phyloP scores from a whole-genome alignment of 64 coral and sea anemone species.

The Porites australiensis region DNA sequence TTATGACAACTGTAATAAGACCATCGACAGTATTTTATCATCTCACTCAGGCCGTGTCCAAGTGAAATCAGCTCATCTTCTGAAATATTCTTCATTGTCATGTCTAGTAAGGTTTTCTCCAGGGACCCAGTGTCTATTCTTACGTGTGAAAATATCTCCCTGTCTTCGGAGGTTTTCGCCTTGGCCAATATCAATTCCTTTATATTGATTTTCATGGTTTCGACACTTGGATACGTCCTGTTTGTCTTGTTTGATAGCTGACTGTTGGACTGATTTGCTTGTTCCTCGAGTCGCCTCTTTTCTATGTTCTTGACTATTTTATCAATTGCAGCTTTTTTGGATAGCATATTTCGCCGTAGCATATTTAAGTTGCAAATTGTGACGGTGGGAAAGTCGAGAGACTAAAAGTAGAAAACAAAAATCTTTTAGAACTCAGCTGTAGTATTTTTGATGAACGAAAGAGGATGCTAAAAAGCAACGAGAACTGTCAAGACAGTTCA shows the following conservation, averaged over 20 bases:
- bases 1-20: constrained; percentile 68
- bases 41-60: constrained; percentile 62
- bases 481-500: too few relatives aligned
- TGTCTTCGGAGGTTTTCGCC: background rate
- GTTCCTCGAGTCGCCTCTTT: background rate
- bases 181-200: background rate
- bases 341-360: constrained; percentile 27
- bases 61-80: constrained; percentile 23
- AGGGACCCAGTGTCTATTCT: constrained; percentile 49
- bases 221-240: background rate
- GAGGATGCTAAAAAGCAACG: background rate
- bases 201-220: background rate
- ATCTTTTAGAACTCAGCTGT: background rate
- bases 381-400: constrained; percentile 67
- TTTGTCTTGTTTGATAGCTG: background rate
- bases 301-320: background rate
- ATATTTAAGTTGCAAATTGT: constrained; percentile 85
- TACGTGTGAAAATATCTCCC: constrained; percentile 14
- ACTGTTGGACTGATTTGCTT: too few relatives aligned
- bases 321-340: background rate
- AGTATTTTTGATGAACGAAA: background rate
- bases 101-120: constrained; percentile 3
- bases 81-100: constrained; percentile 36
- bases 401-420: constrained; percentile 5
- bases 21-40: constrained; percentile 78